Percentiles rank a stretch among this genome's conserved stretches.
phyloP scores from a whole-genome alignment of 2,888 invertebrate species.

The Dryococelus australis region DNA sequence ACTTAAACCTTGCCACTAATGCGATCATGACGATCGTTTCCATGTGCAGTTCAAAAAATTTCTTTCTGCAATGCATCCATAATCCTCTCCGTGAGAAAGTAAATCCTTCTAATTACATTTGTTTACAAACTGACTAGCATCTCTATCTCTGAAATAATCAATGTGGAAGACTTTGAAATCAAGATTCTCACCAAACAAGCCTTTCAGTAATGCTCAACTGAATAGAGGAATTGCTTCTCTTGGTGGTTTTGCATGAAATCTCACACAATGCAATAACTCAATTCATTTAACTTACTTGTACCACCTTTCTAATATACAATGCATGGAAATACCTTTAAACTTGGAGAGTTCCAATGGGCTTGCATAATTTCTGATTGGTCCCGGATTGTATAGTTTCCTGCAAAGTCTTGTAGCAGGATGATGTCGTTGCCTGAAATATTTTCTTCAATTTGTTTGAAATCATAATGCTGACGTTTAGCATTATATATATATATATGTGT shows the following conservation, averaged over 20 bases:
- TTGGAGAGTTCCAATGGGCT: constrained; percentile 12
- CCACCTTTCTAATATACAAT: not conserved
- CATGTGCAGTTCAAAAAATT: not conserved
- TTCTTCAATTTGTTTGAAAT: not conserved
- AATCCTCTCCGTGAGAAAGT: not conserved
- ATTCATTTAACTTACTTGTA: not conserved
- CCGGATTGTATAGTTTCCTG: not conserved
- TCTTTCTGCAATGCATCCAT: not conserved
- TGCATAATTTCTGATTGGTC: constrained; percentile 12
- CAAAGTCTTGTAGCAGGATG: constrained; percentile 7
- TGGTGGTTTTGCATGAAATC: not conserved
- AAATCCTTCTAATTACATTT: not conserved
- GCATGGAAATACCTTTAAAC: not conserved
- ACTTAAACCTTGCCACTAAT: not conserved
- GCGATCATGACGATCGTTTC: not conserved
- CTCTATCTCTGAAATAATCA: not conserved
- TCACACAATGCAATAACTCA: not conserved
- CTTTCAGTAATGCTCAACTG: not conserved
- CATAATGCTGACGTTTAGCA: not conserved
- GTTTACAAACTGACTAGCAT: not conserved
- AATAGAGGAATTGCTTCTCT: not conserved
- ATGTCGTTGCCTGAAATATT: not conserved
- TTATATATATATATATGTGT: constrained; percentile 12
- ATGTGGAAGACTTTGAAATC: not conserved
- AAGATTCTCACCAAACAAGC: not conserved